phyloP scores from a whole-genome alignment of 2,797 vertebrate genomes.

The Tolypeutes matacus region DNA sequence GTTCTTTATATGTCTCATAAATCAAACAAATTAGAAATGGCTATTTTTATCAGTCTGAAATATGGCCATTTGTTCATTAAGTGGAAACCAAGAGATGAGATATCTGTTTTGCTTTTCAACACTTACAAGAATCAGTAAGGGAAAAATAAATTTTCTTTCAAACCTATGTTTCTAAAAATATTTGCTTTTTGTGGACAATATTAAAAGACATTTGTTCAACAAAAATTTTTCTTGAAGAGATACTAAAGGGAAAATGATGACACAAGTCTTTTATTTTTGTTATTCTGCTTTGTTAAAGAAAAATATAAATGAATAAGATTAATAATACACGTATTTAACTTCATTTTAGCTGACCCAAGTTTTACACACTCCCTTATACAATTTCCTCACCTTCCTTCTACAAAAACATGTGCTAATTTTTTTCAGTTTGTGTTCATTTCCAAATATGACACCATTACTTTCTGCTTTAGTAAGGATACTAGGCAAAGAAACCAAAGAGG shows the following conservation, averaged over 20 bases:
- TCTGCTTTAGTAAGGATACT: neutral
- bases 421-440: no score
- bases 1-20: neutral
- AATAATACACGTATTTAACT: neutral
- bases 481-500: neutral
- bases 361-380: neutral
- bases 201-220: neutral
- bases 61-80: neutral
- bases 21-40: neutral
- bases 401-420: no score
- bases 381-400: neutral
- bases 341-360: neutral
- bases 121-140: neutral
- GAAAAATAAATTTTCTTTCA: slow-evolving; percentile 21
- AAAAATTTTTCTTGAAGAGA: neutral
- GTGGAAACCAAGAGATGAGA: neutral
- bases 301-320: neutral
- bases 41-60: slow-evolving; percentile 34
- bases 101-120: slow-evolving; percentile 25
- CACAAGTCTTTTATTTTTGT: neutral
- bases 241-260: neutral
- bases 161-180: neutral
- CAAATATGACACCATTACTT: neutral
- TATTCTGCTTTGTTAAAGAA: neutral
- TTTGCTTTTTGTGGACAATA: neutral